Conservation (phyloP, 2,797 vertebrate genomes). For the Mormyrus hasselquistii region DNA sequence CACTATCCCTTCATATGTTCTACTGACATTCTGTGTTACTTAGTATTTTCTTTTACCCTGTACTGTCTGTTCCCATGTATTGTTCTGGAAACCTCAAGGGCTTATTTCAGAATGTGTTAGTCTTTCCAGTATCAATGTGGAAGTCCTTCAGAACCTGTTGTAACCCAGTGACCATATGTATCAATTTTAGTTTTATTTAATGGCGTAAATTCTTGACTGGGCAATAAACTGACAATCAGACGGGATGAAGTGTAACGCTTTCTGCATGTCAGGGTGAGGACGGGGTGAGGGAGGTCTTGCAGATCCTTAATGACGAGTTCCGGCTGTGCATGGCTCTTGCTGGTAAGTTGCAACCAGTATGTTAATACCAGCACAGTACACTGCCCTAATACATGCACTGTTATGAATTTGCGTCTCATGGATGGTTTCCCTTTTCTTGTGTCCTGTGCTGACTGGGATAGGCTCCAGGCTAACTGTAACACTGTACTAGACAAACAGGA, state of each 20-base stretch:
- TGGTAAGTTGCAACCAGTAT: slow-evolving; percentile 59
- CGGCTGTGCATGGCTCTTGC: slow-evolving; percentile 79
- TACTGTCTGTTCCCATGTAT: background rate
- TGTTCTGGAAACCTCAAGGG: background rate
- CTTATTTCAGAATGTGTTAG: background rate
- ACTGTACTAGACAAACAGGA: background rate
- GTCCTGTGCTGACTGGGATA: background rate
- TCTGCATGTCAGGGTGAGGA: slow-evolving; percentile 72
- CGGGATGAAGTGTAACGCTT: background rate
- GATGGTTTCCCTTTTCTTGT: background rate
- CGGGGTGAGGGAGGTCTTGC: slow-evolving; percentile 75
- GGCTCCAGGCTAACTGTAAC: background rate
- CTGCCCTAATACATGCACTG: background rate
- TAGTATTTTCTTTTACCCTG: background rate
- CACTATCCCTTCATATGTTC: background rate
- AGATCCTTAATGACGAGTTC: slow-evolving; percentile 86
- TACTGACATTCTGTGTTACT: background rate
- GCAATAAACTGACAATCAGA: background rate
- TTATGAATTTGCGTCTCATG: background rate
- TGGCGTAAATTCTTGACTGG: background rate
- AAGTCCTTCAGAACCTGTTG: background rate
- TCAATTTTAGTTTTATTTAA: background rate
- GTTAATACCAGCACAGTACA: background rate
- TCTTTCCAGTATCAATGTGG: background rate
- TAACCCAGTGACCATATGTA: background rate